Base-by-base conservation (phyloP, 1,140 invertebrate species). In the Adelges cooleyi region DNA sequence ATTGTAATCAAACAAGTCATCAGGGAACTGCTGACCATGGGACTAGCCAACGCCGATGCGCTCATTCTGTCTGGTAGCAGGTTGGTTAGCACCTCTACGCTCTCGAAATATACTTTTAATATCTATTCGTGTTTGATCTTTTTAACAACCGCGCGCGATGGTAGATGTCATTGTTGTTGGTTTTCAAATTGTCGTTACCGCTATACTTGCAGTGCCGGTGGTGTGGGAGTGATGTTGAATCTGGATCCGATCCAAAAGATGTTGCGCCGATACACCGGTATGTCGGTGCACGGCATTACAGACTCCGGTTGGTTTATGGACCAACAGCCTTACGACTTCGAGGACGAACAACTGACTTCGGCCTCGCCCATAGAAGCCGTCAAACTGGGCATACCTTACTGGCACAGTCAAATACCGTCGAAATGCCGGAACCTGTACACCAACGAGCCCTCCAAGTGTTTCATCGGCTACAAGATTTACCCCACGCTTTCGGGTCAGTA, bases 291-390 rank as follows among this genome's bases (percentile, higher is more conserved):
- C 9, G 90, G 89, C 13, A 81, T 92, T 0, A 85, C 87, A 1
- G 92, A 95, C 74, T 94, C 92, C 2, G 92, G 92, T 15, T 96
- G 92, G 93, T 95, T 95, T 71, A 75, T 95, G 20, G 92, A 95
- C 75, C 82, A 89, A 68, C 83, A 86, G 52, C 86, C 80, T 22
- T 88, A 79, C 73, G 4, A 25, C 17, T 29, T 44, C 8, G 23
- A 44, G 1, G 36, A 9, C 11, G 13, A 15, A 78, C 76, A 67
- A 71, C 27, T 71, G 53, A 71, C 75, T 59, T 77, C 67, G 11
- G 78, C 33, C 75, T 59, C 79, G 3, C 79, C 86, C 0, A 79
- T 81, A 2, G 84, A 86, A 62, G 82, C 83, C 1, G 82, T 90
- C 33, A 81, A 83, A 69, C 82, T 82, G 68, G 92, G 91, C 2